phyloP scores from a whole-genome alignment of 2,888 invertebrate species.

The Lagria hirta region DNA sequence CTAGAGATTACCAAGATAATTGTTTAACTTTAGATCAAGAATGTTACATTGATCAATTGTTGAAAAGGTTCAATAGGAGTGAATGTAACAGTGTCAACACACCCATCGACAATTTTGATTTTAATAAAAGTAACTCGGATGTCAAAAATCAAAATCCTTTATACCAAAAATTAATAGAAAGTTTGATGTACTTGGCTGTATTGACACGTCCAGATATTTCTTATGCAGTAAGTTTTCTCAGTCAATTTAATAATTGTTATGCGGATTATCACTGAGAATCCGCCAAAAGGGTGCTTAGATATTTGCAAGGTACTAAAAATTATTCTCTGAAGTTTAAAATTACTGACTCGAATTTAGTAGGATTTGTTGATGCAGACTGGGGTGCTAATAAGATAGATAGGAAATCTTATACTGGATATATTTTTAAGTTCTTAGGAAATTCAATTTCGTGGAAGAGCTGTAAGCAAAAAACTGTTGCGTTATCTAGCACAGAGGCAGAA shows the following conservation, averaged over 20 bases:
- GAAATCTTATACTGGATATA: constrained; percentile 32
- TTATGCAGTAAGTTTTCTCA: constrained; percentile 29
- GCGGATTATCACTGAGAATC: constrained; percentile 31
- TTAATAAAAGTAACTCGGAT: background rate
- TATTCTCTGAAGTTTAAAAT: constrained; percentile 31
- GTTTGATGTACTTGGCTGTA: constrained; percentile 30
- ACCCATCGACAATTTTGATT: background rate
- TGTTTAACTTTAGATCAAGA: no score
- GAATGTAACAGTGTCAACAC: background rate
- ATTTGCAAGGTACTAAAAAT: constrained; percentile 30
- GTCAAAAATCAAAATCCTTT: constrained; percentile 12
- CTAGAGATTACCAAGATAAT: no score
- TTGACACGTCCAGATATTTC: constrained; percentile 32
- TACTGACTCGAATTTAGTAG: constrained; percentile 17
- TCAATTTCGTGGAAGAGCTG: constrained; percentile 28
- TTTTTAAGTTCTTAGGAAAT: constrained; percentile 22
- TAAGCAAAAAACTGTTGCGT: constrained; percentile 34
- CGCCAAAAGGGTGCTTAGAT: constrained; percentile 40
- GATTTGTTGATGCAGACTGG: constrained; percentile 40
- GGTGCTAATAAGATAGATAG: constrained; percentile 22
- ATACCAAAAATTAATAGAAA: constrained; percentile 26
- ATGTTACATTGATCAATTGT: background rate
- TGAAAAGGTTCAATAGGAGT: background rate
- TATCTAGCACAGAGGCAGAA: constrained; percentile 33
- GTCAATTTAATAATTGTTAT: constrained; percentile 32